phyloP scores from a whole-genome alignment of 2,113 vertebrate species.

The Zosterops borbonicus region DNA sequence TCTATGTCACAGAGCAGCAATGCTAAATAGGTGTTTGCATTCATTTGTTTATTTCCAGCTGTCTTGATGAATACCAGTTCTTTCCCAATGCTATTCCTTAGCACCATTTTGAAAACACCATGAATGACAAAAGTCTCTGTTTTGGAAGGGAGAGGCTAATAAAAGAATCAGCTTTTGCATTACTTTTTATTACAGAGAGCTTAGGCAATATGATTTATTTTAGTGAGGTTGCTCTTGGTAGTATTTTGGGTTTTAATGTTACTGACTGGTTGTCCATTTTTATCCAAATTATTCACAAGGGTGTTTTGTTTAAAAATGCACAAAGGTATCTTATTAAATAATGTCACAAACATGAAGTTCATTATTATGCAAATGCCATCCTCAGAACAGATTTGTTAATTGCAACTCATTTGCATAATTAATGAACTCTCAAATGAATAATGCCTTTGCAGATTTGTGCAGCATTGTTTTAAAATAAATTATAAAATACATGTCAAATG shows the following conservation, averaged over 20 bases:
- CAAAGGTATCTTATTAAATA: constrained; percentile 91
- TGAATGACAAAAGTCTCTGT: constrained; percentile 41
- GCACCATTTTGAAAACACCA: not conserved
- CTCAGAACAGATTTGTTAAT: constrained; percentile 94
- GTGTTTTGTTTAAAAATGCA: constrained; percentile 80
- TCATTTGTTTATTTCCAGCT: constrained; percentile 46
- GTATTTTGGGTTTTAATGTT: constrained; percentile 51
- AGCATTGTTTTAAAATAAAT: constrained; percentile 90
- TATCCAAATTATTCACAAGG: constrained; percentile 68
- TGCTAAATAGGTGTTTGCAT: constrained; percentile 25
- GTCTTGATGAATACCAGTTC: not conserved
- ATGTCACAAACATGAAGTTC: constrained; percentile 87
- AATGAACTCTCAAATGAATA: constrained; percentile 95
- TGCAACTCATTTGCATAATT: constrained; percentile 95
- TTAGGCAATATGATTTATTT: constrained; percentile 58
- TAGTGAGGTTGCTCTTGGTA: constrained; percentile 31
- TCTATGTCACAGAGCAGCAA: not conserved
- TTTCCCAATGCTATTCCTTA: not conserved
- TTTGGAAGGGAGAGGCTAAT: constrained; percentile 46
- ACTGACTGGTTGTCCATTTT: constrained; percentile 65
- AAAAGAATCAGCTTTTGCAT: constrained; percentile 29
- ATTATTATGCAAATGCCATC: constrained; percentile 93
- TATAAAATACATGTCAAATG: constrained; percentile 88
- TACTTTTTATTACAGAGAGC: constrained; percentile 52
- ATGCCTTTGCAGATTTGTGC: constrained; percentile 89